Evolutionary conservation across 2,797 vertebrate genomes (phyloP).

Genomic region (Dendrocincla tyrannina): DNA sequence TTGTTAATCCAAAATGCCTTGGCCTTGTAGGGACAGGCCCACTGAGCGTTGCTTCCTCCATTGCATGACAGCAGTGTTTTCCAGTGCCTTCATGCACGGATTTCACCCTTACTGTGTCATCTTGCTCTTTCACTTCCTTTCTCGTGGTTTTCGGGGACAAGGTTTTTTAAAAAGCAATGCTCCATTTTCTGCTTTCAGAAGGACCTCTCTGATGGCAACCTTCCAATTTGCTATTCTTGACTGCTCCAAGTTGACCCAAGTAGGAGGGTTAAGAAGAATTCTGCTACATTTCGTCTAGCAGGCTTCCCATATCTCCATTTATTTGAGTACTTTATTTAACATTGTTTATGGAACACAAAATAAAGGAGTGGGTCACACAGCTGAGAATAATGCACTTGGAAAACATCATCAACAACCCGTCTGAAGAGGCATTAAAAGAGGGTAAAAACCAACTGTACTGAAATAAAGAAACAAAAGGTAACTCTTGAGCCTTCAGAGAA

Average conservation of each 20-base stretch:
- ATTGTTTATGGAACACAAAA: neutral
- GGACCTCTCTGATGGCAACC: neutral
- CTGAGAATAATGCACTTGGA: neutral
- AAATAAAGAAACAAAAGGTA: neutral
- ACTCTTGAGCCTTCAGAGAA: neutral
- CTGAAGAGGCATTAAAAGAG: neutral
- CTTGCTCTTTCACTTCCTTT: conserved; percentile 9
- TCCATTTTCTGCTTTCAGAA: neutral
- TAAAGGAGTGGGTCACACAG: fast-evolving
- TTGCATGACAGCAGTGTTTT: neutral
- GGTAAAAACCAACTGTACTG: neutral
- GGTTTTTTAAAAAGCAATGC: neutral
- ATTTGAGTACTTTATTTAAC: neutral
- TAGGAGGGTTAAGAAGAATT: neutral
- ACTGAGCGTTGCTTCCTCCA: neutral
- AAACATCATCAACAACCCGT: neutral
- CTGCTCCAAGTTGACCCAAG: neutral
- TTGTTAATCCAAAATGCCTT: neutral
- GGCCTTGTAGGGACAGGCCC: neutral
- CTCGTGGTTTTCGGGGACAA: neutral
- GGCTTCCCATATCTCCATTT: neutral
- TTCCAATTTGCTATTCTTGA: neutral
- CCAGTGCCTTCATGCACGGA: neutral
- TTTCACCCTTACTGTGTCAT: neutral
- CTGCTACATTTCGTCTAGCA: neutral